Percentiles rank a stretch among this genome's conserved stretches.
Evolutionary conservation across 2,113 vertebrate species (phyloP).

Genomic region (Atlantisia rogersi): DNA sequence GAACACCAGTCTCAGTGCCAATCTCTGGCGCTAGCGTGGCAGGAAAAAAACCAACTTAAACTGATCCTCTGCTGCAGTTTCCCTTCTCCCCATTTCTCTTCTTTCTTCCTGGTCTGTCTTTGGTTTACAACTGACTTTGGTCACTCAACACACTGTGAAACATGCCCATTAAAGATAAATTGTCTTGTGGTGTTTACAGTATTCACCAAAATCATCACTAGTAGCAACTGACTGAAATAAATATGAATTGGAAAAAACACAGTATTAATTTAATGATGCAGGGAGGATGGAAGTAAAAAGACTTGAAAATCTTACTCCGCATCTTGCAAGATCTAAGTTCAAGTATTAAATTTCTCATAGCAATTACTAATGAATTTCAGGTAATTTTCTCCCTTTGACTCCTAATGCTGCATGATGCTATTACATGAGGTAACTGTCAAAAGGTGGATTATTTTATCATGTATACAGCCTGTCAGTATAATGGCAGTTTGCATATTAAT

Average conservation of each 20-base stretch:
- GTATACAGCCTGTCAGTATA: neutral
- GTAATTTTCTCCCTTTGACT: neutral
- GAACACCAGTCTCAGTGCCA: neutral
- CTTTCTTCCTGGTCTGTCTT: neutral
- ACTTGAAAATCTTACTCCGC: neutral
- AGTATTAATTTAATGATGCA: neutral
- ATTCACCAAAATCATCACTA: neutral
- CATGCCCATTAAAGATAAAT: neutral
- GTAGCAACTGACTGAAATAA: neutral
- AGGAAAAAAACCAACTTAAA: neutral
- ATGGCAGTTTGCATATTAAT: neutral
- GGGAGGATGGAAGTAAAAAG: neutral
- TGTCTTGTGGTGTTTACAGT: neutral
- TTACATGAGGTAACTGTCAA: neutral
- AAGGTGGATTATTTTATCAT: neutral
- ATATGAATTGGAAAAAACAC: neutral
- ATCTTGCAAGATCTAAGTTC: neutral
- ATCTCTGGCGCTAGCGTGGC: neutral
- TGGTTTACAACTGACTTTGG: neutral
- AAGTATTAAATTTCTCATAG: neutral
- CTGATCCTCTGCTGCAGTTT: neutral
- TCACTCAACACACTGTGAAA: neutral
- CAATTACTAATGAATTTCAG: neutral
- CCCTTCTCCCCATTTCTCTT: neutral
- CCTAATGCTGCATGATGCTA: neutral